Evolutionary conservation across 2,113 vertebrate genomes (phyloP).

Genomic region (Serinus canaria): DNA sequence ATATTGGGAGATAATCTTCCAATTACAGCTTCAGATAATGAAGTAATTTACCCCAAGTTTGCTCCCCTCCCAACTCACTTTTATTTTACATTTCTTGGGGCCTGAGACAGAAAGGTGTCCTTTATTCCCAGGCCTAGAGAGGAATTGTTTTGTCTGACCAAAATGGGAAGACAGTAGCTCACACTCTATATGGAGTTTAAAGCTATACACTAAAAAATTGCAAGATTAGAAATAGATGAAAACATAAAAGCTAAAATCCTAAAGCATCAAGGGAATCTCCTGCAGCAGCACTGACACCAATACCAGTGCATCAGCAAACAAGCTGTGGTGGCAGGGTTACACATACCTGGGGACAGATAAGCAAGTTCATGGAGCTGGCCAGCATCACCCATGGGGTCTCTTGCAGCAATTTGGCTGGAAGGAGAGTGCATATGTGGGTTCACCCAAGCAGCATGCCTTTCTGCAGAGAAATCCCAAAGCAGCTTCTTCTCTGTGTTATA

Average conservation of each 20-base stretch:
- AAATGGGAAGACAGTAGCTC: neutral
- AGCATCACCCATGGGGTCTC: rapidly evolving
- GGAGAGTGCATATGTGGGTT: neutral
- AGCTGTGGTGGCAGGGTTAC: rapidly evolving
- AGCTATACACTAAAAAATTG: neutral
- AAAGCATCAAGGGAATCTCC: neutral
- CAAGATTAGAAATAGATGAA: neutral
- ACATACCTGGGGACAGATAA: neutral
- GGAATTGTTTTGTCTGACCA: neutral
- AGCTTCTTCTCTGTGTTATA: neutral
- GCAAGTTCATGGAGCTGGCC: neutral
- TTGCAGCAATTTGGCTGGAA: neutral
- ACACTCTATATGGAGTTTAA: neutral
- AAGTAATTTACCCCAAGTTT: neutral
- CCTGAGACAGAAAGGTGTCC: neutral
- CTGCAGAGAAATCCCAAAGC: neutral
- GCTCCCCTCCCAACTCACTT: neutral
- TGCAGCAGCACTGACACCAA: rapidly evolving
- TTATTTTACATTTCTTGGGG: neutral
- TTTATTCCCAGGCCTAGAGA: neutral
- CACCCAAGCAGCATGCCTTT: rapidly evolving
- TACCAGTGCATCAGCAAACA: neutral
- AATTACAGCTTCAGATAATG: neutral
- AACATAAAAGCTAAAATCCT: neutral
- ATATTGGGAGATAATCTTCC: neutral